These are phyloP conservation scores for Acipenser oxyrinchus DNA, from an alignment of 2,797 vertebrate species.

Conservation along the genomic window DNA sequence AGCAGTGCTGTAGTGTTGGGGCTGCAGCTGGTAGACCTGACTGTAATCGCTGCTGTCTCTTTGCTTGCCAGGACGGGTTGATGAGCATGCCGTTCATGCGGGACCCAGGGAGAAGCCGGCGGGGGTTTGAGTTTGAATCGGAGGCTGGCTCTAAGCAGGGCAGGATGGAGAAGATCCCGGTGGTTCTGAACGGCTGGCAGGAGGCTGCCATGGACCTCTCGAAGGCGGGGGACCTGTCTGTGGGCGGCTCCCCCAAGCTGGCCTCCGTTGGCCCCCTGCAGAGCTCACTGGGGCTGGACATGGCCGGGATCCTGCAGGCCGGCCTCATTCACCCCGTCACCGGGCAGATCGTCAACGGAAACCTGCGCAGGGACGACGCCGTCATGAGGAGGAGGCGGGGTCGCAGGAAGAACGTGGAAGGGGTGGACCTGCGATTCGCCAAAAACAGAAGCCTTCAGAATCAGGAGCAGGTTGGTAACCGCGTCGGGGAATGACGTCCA, in stretches of 20 bases:
- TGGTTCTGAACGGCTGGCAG: constrained; percentile 86
- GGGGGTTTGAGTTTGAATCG: constrained; percentile 78
- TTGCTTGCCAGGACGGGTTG: constrained; percentile 73
- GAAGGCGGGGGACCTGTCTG: constrained; percentile 57
- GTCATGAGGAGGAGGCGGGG: constrained; percentile 81
- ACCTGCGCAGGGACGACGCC: constrained; percentile 80
- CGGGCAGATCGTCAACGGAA: constrained; percentile 90
- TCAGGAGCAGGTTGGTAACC: constrained; percentile 64
- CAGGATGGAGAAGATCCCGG: constrained; percentile 61
- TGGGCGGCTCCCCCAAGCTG: constrained; percentile 50
- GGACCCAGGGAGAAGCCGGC: constrained; percentile 78
- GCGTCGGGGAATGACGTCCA: too few species aligned
- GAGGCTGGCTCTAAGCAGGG: constrained; percentile 55
- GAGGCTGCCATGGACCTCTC: constrained; percentile 87
- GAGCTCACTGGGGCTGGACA: constrained; percentile 78
- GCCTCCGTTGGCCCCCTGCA: constrained; percentile 65
- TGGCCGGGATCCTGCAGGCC: constrained; percentile 93
- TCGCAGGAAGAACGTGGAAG: constrained; percentile 89
- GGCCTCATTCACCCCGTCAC: constrained; percentile 95
- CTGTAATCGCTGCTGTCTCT: too few species aligned
- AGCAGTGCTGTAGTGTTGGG: too few species aligned
- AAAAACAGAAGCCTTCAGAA: constrained; percentile 77
- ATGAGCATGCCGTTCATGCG: constrained; percentile 74
- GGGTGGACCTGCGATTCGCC: constrained; percentile 83
- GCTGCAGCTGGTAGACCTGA: too few species aligned